Evolutionary conservation across 2,113 vertebrate genomes (phyloP), one percentile per base, ranked within the genome.

Genomic region (Brachypteracias leptosomus): DNA sequence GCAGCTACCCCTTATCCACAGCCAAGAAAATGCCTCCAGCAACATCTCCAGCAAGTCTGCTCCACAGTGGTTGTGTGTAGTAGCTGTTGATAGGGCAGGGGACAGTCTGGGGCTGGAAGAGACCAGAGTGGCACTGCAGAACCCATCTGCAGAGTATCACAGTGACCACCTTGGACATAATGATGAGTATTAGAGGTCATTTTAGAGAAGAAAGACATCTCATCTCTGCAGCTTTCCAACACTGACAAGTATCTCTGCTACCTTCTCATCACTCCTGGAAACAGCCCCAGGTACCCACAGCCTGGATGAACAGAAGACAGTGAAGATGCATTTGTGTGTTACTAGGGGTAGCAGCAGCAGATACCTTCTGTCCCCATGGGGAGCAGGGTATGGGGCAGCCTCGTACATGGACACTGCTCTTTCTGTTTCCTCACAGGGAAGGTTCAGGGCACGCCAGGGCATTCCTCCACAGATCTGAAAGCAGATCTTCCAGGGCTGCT

Each of bases 351-450:
- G 55, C 71, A 38, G 55, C 71, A 38, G 11, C 7, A 24, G 9
- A 4, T 0, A 2, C 22, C 3, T 72, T 25, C 51, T 26, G 22
- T 3, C 51, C 35, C 66, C 7, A 2, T 0, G 16, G 46, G 22
- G 33, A 68, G 18, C 16, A 44, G 40, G 51, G 47, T 3, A 16
- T 0, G 0, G 81, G 18, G 35, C 52, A 61, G 11, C 1, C 29
- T 80, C 3, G 0, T 2, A 11, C 19, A 15, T 38, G 12, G 36
- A 2, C 1, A 4, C 20, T 0, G 2, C 28, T 33, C 49, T 3
- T 36, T 35, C 59, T 63, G 66, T 74, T 26, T 54, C 62, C 71
- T 82, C 9, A 0, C 1, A 0, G 70, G 57, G 59, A 79, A 63
- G 35, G 61, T 19, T 71, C 29, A 52, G 67, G 28, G 36, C 33